phyloP scores from a whole-genome alignment of 2,113 vertebrate genomes.

The Ceyx margarethae region DNA sequence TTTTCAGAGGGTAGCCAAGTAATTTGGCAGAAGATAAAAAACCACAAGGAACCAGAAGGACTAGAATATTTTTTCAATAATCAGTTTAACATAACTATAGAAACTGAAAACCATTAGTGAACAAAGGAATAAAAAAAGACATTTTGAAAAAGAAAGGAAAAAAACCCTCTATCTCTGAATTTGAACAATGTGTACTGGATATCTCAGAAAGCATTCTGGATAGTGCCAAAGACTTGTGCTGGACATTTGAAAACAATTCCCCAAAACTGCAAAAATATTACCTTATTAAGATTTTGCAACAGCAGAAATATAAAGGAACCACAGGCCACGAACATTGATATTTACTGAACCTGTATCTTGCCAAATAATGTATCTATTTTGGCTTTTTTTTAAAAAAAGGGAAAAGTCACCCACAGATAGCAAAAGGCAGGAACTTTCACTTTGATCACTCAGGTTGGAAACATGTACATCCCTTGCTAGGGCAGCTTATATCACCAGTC shows the following conservation, averaged over 20 bases:
- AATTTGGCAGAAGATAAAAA: conserved; percentile 14
- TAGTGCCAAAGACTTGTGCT: not conserved
- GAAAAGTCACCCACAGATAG: not conserved
- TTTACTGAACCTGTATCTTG: not conserved
- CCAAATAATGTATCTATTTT: not conserved
- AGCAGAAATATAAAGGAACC: not conserved
- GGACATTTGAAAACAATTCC: not conserved
- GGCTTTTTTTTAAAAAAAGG: not conserved
- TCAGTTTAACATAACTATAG: not conserved
- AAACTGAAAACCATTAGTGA: not conserved
- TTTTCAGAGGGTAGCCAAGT: conserved; percentile 7
- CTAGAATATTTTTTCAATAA: not conserved
- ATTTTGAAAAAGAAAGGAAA: not conserved
- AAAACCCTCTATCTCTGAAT: not conserved
- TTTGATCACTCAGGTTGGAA: not conserved
- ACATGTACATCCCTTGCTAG: rapidly evolving
- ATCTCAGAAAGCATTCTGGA: not conserved
- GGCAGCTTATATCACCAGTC: not conserved
- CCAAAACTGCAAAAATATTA: not conserved
- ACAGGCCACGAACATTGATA: not conserved
- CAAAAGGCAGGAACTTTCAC: not conserved
- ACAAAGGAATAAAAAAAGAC: not conserved
- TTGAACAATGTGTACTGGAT: not conserved
- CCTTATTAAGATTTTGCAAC: not conserved
- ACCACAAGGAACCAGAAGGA: not conserved